Percentiles rank a stretch among this genome's conserved stretches.
phyloP scores from a whole-genome alignment of 1,140 invertebrate genomes.

The Pseudomyrmex concolor region DNA sequence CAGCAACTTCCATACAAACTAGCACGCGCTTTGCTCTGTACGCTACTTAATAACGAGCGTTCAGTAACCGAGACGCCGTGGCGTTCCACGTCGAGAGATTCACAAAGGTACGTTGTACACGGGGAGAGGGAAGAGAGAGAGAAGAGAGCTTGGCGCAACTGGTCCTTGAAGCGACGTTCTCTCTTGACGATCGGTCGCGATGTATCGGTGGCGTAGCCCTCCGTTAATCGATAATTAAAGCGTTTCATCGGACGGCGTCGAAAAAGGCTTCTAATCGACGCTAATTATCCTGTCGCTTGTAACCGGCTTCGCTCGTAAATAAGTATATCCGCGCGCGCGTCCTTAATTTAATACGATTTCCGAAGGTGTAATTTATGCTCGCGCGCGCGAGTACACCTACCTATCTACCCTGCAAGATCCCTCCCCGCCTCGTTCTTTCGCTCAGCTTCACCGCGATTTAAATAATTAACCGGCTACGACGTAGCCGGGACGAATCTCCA shows the following conservation, averaged over 20 bases:
- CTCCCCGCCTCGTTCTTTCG: slow-evolving; percentile 37
- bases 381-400: slow-evolving; percentile 35
- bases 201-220: slow-evolving; percentile 14
- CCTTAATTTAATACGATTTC: slow-evolving; percentile 55
- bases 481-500: slow-evolving; percentile 54
- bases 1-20: slow-evolving; percentile 44
- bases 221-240: slow-evolving; percentile 59
- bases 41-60: slow-evolving; percentile 50
- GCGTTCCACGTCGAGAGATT: slow-evolving; percentile 19
- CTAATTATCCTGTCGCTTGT: slow-evolving; percentile 47
- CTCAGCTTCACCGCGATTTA: slow-evolving; percentile 53
- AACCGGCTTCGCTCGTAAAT: slow-evolving; percentile 41
- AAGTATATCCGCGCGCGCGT: slow-evolving; percentile 28
- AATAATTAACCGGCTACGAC: slow-evolving; percentile 59
- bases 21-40: slow-evolving; percentile 39
- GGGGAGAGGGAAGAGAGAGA: not conserved
- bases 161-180: slow-evolving; percentile 14
- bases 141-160: not conserved
- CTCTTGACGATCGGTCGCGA: not conserved
- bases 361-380: slow-evolving; percentile 60
- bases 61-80: slow-evolving; percentile 41
- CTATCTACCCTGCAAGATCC: not conserved
- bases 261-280: slow-evolving; percentile 57
- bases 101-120: slow-evolving; percentile 27
- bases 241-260: slow-evolving; percentile 53